Conservation (phyloP, 2,113 vertebrate species). For the Haemorhous mexicanus region DNA sequence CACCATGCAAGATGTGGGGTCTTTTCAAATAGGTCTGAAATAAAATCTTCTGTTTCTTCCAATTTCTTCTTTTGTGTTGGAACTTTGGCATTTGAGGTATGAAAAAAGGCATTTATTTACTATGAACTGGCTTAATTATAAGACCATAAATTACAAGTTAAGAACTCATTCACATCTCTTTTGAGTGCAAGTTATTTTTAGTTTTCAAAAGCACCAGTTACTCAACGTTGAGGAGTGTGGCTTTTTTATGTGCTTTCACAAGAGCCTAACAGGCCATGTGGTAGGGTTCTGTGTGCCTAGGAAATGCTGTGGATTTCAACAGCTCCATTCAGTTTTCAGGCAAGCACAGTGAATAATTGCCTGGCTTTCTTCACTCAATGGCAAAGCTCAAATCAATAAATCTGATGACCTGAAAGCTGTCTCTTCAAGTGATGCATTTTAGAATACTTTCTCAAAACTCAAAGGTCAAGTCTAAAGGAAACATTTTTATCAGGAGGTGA, state of each 20-base stretch:
- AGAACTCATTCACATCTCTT: not conserved
- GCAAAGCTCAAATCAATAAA: constrained; percentile 24
- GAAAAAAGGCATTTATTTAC: not conserved
- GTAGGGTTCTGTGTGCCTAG: not conserved
- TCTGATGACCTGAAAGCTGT: not conserved
- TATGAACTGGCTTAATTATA: not conserved
- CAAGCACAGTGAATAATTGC: not conserved
- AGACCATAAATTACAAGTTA: not conserved
- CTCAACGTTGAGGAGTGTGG: not conserved
- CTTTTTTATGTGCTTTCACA: not conserved
- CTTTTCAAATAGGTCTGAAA: not conserved
- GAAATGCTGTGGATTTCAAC: not conserved
- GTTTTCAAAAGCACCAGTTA: not conserved
- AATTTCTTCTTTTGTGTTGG: not conserved
- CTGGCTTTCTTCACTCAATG: not conserved
- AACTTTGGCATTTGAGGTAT: not conserved
- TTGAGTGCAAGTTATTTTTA: not conserved
- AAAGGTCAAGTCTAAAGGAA: constrained; percentile 1
- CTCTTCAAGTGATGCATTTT: not conserved
- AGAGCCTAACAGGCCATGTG: not conserved
- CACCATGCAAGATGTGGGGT: not conserved
- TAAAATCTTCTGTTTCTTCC: not conserved
- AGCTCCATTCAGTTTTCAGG: not conserved
- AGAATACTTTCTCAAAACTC: not conserved
- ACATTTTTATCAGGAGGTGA: not conserved